phyloP scores from a whole-genome alignment of 2,888 invertebrate species.

The Diogma glabrata region DNA sequence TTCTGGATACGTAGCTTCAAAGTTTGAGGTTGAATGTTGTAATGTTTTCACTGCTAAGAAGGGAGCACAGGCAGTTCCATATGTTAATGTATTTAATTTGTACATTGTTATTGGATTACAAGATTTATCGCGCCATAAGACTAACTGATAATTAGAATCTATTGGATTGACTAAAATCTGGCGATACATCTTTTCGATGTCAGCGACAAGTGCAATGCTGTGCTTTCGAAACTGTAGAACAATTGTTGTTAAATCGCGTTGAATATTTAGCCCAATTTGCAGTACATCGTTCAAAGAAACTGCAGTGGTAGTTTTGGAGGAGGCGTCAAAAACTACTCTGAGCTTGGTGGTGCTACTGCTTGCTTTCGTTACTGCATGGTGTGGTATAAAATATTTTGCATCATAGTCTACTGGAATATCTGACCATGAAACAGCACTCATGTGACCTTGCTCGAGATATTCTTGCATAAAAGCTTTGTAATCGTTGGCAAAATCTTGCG shows the following conservation, averaged over 20 bases:
- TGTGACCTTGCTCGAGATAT: neutral
- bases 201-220: neutral
- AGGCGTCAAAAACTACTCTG: neutral
- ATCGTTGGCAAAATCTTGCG: neutral
- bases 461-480: too few species aligned
- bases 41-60: neutral
- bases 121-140: neutral
- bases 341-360: neutral
- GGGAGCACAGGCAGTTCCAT: neutral
- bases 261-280: neutral
- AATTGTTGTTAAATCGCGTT: neutral
- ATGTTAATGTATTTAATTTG: neutral
- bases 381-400: neutral
- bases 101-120: neutral
- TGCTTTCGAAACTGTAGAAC: neutral
- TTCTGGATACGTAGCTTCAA: neutral
- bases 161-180: neutral
- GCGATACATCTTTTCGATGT: neutral
- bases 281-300: neutral
- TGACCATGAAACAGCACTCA: neutral
- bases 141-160: neutral
- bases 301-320: neutral
- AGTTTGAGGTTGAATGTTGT: neutral
- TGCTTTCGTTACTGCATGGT: neutral
- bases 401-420: neutral